These are phyloP conservation scores for Tretioscincus oriximinensis DNA, from an alignment of 2,113 vertebrate genomes.

Conservation along the genomic window DNA sequence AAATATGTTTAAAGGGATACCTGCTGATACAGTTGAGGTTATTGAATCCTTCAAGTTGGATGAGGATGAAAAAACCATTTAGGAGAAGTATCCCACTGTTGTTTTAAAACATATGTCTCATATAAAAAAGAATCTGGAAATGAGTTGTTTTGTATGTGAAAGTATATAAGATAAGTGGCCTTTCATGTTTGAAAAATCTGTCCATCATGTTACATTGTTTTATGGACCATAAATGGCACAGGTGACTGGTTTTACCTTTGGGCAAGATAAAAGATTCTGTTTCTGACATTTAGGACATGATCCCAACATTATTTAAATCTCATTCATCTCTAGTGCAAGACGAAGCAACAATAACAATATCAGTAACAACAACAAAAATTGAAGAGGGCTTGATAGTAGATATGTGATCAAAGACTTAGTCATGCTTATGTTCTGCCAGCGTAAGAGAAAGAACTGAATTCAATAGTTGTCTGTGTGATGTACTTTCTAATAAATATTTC, in stretches of 20 bases:
- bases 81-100: not conserved
- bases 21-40: not conserved
- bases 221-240: not conserved
- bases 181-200: not conserved
- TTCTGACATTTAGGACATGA: not conserved
- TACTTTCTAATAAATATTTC: too few species aligned
- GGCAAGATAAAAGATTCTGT: not conserved
- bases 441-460: too few species aligned
- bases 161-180: not conserved
- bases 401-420: too few species aligned
- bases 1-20: not conserved
- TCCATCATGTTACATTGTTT: not conserved
- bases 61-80: not conserved
- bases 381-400: too few species aligned
- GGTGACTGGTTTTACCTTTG: not conserved
- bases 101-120: not conserved
- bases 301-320: too few species aligned
- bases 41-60: not conserved
- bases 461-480: too few species aligned
- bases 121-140: not conserved
- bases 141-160: not conserved
- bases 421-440: too few species aligned
- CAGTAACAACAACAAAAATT: too few species aligned
- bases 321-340: too few species aligned
- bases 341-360: too few species aligned